Percentiles rank a stretch among this genome's conserved stretches.
Evolutionary conservation across 1,140 invertebrate species (phyloP).

Genomic region (Drosophila ercepeae): DNA sequence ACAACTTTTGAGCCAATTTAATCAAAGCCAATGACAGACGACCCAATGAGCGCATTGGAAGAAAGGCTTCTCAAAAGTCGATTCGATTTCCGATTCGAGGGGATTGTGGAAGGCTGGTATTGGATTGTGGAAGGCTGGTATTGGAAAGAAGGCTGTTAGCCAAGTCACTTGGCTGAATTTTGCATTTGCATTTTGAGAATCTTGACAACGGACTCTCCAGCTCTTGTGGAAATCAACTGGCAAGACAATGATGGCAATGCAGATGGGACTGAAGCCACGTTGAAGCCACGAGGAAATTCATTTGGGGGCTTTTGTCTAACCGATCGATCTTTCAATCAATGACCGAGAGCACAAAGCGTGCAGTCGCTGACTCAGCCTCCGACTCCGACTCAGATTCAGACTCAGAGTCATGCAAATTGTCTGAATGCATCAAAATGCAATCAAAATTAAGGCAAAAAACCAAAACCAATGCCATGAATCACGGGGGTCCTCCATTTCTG

Average conservation of each 20-base stretch:
- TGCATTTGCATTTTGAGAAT: slow-evolving; percentile 77
- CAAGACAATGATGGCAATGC: slow-evolving; percentile 70
- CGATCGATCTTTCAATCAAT: slow-evolving; percentile 83
- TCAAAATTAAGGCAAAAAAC: slow-evolving; percentile 76
- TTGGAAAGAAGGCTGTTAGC: slow-evolving; percentile 6
- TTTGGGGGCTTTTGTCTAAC: slow-evolving; percentile 73
- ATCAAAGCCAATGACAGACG: slow-evolving; percentile 75
- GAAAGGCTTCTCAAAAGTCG: slow-evolving; percentile 39
- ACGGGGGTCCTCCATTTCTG: slow-evolving; percentile 57
- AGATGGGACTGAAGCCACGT: slow-evolving; percentile 26
- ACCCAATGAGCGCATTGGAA: slow-evolving; percentile 59
- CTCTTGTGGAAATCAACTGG: slow-evolving; percentile 63
- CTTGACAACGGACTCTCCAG: slow-evolving; percentile 61
- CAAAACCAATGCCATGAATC: slow-evolving; percentile 53
- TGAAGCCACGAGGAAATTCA: slow-evolving; percentile 75
- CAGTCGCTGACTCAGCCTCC: slow-evolving; percentile 47
- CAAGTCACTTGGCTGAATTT: slow-evolving; percentile 55
- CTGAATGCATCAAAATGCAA: slow-evolving; percentile 81
- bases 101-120: too few species aligned
- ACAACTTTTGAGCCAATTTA: slow-evolving; percentile 79
- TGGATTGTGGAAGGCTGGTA: too few species aligned
- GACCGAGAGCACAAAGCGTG: slow-evolving; percentile 60
- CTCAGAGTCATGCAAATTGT: slow-evolving; percentile 66
- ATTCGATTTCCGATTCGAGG: neutral
- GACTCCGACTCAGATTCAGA: slow-evolving; percentile 52